These are phyloP conservation scores for Cyprichromis sp. DNA, from an alignment of 2,113 vertebrate genomes.

Conservation along the genomic window DNA sequence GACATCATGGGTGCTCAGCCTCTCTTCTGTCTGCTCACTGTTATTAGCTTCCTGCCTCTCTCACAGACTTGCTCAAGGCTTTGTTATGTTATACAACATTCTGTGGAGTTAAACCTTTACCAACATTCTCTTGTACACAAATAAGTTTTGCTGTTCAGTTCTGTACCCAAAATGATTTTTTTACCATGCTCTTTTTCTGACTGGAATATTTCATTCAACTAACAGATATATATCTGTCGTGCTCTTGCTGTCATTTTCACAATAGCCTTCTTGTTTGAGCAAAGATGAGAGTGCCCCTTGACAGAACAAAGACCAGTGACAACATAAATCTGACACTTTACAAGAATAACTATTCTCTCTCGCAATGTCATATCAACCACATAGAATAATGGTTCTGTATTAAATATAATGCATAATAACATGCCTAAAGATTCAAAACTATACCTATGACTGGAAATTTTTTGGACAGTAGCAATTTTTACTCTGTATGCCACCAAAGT, in stretches of 20 bases:
- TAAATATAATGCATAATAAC: neutral
- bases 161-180: neutral
- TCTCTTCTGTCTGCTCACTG: conserved; percentile 10
- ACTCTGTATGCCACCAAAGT: neutral
- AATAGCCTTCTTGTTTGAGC: conserved; percentile 33
- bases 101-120: neutral
- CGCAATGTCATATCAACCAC: neutral
- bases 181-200: neutral
- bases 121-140: neutral
- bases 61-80: neutral
- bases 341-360: neutral
- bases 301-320: conserved; percentile 16
- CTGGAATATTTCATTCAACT: neutral
- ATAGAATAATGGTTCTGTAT: neutral
- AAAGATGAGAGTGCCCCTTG: conserved; percentile 9
- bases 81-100: neutral
- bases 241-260: conserved; percentile 2
- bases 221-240: neutral
- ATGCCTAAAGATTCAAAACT: neutral
- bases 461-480: neutral
- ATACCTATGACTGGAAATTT: neutral
- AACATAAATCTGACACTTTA: neutral
- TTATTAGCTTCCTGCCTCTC: neutral
- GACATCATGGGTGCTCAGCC: conserved; percentile 62
- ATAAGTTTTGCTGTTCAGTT: neutral